Conservation (phyloP, 37 sponge, comb jelly and placozoan genomes). For the Chondrosia reniformis region DNA sequence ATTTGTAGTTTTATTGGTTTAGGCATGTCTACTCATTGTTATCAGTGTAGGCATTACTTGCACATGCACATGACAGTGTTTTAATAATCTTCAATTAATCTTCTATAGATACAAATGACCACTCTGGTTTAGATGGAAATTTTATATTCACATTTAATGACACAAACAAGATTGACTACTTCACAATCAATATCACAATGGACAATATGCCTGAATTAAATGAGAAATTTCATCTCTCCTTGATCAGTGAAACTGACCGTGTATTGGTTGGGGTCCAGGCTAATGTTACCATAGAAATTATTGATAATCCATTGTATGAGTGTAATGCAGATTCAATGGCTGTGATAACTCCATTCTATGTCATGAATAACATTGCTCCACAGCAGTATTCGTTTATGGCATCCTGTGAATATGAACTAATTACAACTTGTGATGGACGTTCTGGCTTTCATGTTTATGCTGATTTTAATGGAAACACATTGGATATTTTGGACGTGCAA, state of each 20-base stretch:
- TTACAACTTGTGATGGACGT: background rate
- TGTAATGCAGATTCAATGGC: background rate
- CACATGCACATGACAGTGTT: too few relatives aligned
- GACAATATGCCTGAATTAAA: background rate
- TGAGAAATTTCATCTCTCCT: background rate
- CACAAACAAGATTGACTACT: background rate
- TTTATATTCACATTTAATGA: too few relatives aligned
- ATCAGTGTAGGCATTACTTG: too few relatives aligned
- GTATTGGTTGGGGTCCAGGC: background rate
- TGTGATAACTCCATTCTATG: background rate
- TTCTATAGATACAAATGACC: too few relatives aligned
- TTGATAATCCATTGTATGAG: background rate
- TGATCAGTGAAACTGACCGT: background rate
- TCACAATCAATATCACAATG: background rate
- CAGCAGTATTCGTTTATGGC: background rate
- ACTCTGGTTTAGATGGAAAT: too few relatives aligned
- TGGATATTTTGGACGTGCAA: background rate
- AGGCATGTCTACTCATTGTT: too few relatives aligned
- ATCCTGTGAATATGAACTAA: slow-evolving; percentile 7
- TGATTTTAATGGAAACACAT: background rate
- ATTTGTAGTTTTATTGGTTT: too few relatives aligned
- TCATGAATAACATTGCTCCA: background rate
- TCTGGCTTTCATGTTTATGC: background rate
- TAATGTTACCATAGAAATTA: background rate
- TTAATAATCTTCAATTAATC: too few relatives aligned